Percentiles rank a stretch among this genome's conserved stretches.
Evolutionary conservation across 2,113 vertebrate genomes (phyloP).

Genomic region (Osmerus mordax): DNA sequence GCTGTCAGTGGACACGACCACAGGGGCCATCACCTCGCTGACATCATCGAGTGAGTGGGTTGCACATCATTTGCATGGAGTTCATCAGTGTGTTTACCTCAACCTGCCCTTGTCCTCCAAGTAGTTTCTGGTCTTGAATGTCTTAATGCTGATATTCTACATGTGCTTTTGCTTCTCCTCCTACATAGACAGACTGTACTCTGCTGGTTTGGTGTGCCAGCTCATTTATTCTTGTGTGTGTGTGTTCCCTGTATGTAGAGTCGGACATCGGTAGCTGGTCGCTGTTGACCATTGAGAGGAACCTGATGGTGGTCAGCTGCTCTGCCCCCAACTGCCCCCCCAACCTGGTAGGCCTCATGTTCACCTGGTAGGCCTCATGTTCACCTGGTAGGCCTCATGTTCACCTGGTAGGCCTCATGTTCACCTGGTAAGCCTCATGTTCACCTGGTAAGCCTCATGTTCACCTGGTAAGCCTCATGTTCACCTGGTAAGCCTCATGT

Average conservation of each 20-base stretch:
- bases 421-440: too few relatives aligned
- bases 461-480: too few relatives aligned
- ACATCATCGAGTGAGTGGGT: constrained; percentile 70
- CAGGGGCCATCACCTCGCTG: constrained; percentile 66
- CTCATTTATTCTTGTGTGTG: neutral
- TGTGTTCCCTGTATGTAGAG: constrained; percentile 46
- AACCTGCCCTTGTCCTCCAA: neutral
- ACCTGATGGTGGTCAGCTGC: constrained; percentile 86
- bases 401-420: neutral
- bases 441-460: too few relatives aligned
- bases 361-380: neutral
- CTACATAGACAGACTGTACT: too few relatives aligned
- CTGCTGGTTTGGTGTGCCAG: too few relatives aligned
- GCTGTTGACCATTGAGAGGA: constrained; percentile 80
- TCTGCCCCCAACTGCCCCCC: constrained; percentile 83
- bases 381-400: constrained; percentile 38
- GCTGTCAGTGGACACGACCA: constrained; percentile 70
- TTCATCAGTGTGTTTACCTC: neutral
- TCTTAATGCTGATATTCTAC: too few relatives aligned
- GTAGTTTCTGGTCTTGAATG: too few relatives aligned
- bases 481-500: too few relatives aligned
- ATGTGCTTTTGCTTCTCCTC: too few relatives aligned
- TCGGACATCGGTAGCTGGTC: constrained; percentile 69
- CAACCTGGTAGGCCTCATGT: constrained; percentile 70
- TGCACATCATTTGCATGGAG: too few relatives aligned